Conservation (phyloP, 2,888 invertebrate genomes). For the Coecobrya sp. region DNA sequence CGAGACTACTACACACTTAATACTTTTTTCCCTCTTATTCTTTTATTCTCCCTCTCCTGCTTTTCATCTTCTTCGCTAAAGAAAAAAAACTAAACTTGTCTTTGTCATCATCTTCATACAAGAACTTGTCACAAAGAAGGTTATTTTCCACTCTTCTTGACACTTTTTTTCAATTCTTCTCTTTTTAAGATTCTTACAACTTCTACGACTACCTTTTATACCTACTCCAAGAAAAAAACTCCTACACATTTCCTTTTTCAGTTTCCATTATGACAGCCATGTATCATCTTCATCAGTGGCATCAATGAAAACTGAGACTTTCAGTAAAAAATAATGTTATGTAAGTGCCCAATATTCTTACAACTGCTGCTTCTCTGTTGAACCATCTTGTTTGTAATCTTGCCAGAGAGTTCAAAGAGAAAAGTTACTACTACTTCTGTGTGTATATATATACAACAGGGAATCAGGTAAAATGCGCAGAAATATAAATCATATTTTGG, state of each 20-base stretch:
- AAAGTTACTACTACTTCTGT: background rate
- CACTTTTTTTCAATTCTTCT: constrained; percentile 14
- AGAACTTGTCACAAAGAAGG: constrained; percentile 2
- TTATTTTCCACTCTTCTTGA: constrained; percentile 25
- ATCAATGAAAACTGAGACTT: background rate
- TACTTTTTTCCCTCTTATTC: background rate
- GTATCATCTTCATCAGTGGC: background rate
- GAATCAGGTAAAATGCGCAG: constrained; percentile 64
- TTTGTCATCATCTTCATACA: background rate
- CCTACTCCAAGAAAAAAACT: background rate
- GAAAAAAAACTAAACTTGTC: background rate
- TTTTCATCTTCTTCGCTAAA: background rate
- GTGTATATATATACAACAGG: background rate
- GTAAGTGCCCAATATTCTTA: background rate
- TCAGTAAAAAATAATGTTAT: background rate
- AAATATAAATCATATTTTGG: constrained; percentile 57
- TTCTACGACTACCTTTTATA: background rate
- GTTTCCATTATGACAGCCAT: constrained; percentile 27
- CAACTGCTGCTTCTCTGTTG: background rate
- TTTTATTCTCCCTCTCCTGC: background rate
- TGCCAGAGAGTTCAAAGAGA: no score
- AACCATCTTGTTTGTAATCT: background rate
- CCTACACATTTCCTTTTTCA: constrained; percentile 5
- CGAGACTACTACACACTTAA: background rate
- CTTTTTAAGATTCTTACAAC: background rate